Evolutionary conservation across 30 jellyfish, hydroid and myxozoan species (phyloP), one percentile per base, ranked within the genome.

Genomic region (Cassiopea andromeda): DNA sequence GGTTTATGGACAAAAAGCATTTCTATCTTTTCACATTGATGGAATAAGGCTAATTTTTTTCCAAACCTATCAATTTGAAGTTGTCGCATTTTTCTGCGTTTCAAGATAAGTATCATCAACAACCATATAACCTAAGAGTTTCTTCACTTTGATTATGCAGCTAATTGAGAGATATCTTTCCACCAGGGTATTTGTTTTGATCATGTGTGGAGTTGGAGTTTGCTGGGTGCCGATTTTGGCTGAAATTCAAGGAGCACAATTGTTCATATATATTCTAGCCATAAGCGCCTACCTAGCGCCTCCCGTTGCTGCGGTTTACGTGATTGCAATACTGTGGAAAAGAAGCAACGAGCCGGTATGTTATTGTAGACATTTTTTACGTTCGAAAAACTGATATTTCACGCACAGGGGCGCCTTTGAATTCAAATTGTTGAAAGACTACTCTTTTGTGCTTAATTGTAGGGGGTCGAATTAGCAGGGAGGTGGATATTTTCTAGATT

Each of bases 191-290:
- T 96, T 96, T 81, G 92, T 96, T 6, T 73, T 96, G 49, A 90
- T 96, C 19, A 88, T 96, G 97, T 96, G 99, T 73, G 98, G 70
- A 61, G 71, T 96, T 69, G 98, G 99, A 43, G 81, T 96, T 0
- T 81, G 93, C 27, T 96, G 99, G 99, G 99, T 96, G 60, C 99
- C 99, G 49, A 76, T 96, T 64, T 69, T 96, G 17, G 92, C 81
- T 15, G 99, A 96, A 87, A 77, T 96, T 66, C 99, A 96, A 89
- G 99, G 99, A 13, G 99, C 98, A 1, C 99, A 96, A 69, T 84
- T 96, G 47, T 92, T 96, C 81, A 92, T 96, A 13, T 96, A 96
- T 94, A 96, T 96, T 60, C 99, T 92, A 89, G 97, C 99, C 46
- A 85, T 96, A 60, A 93, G 98, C 64, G 97, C 99, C n/a, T 96